Evolutionary conservation across 2,888 invertebrate species (phyloP).

Genomic region (Megastigmus dorsalis): DNA sequence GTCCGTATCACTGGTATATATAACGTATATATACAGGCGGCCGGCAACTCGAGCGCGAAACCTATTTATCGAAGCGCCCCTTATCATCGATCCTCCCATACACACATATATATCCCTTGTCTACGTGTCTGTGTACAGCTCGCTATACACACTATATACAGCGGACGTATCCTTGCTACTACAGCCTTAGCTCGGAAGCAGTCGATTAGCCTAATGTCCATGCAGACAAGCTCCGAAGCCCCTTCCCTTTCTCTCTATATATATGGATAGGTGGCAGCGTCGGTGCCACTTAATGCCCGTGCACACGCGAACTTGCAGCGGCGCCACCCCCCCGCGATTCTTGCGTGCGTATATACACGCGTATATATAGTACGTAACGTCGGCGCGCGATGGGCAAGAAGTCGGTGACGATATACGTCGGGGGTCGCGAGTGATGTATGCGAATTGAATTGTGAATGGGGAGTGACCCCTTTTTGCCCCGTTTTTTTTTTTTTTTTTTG

Average conservation of each 20-base stretch:
- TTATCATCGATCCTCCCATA: conserved; percentile 44
- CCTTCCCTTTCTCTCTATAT: too few relatives aligned
- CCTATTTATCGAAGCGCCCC: conserved; percentile 43
- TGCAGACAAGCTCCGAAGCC: conserved; percentile 44
- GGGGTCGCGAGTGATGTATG: too few relatives aligned
- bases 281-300: conserved; percentile 51
- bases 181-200: conserved; percentile 54
- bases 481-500: too few relatives aligned
- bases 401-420: too few relatives aligned
- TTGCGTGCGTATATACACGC: too few relatives aligned
- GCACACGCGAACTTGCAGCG: conserved; percentile 43
- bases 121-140: not conserved
- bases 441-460: too few relatives aligned
- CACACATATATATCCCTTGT: not conserved
- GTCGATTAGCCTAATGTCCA: conserved; percentile 57
- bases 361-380: too few relatives aligned
- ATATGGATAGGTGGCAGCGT: conserved; percentile 2
- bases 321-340: not conserved
- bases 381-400: too few relatives aligned
- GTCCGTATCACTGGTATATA: too few relatives aligned
- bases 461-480: too few relatives aligned
- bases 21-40: too few relatives aligned
- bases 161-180: too few relatives aligned
- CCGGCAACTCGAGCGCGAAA: not conserved
- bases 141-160: not conserved